Base-by-base conservation (phyloP, 2,797 vertebrate species). In the Hydrophis major region DNA sequence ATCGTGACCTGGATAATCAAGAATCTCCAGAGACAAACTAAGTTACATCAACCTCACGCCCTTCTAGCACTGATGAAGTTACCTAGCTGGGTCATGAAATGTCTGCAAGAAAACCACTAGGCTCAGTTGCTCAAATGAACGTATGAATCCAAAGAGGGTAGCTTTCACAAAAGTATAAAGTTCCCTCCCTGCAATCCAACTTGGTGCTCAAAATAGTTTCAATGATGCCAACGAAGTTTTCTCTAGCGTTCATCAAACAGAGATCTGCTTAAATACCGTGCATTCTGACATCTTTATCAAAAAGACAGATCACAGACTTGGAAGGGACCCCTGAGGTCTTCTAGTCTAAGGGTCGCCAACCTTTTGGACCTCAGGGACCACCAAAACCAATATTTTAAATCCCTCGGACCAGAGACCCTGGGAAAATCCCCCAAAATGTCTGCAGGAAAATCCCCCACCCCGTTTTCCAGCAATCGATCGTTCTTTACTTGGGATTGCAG, bases 31-130 rank as follows among this genome's bases (percentile, higher is more conserved):
- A 66, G 63, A 66, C 28, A 14, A 32, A 14, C 4, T 16, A 66
- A 28, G 63, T 6, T 14, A 66, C 12, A 6, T 2, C 0, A 66
- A n/a, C 13, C 13, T 6, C 0, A 2, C 14, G 1, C 14, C 66
- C n/a, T 32, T 69, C 6, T n/a, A 6, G 13, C n/a, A 7, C 5
- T 32, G 66, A 32, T 32, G 66, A 32, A 7, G 5, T 69, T 32
- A 32, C 13, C 2, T 32, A 18, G n/a, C 1, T 69, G 66, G 66
- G 13, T 69, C 4, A 0, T 32, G 66, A 69, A 69, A 69, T 16
- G n/a, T 69, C n/a, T 69, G 5, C 66, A 18, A 32, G 14, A 50
- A 50, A 50, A 50, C 50, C 50, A 50, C 50, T 8, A 50, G 50
- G 50, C 50, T 74, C 3, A 78, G 32, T 18, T 20, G 69, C 69